Conservation (phyloP, 53 echinoderm and acorn worm genomes). For the Temnopleurus reevesii region DNA sequence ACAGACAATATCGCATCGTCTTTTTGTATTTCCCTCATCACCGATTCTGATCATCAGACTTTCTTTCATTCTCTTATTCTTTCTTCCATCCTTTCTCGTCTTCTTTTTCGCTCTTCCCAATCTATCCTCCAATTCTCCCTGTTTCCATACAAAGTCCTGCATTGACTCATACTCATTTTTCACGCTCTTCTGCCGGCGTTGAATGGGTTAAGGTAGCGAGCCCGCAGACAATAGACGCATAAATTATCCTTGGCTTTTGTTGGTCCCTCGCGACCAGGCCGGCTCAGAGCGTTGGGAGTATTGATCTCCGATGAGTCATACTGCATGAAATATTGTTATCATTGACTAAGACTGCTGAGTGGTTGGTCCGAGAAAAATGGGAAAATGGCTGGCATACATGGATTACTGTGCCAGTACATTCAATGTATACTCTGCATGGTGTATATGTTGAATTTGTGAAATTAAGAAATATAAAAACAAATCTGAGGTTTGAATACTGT, state of each 20-base stretch:
- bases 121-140: not conserved
- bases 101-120: not conserved
- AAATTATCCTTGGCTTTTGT: conserved; percentile 38
- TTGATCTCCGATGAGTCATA: conserved; percentile 26
- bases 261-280: not conserved
- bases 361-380: not conserved
- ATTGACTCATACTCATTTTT: not conserved
- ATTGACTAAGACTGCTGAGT: not conserved
- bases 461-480: no score
- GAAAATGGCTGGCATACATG: no score
- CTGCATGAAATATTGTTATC: conserved; percentile 34
- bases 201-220: not conserved
- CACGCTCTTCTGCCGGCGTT: not conserved
- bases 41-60: not conserved
- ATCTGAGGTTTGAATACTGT: no score
- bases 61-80: not conserved
- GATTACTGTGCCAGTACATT: no score
- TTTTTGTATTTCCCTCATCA: not conserved
- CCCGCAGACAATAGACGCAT: conserved; percentile 16
- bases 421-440: no score
- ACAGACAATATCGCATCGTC: not conserved
- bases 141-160: no score
- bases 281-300: not conserved
- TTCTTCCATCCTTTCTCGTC: not conserved
- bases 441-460: no score